Evolutionary conservation across 2,113 vertebrate genomes (phyloP), one percentile per base, ranked within the genome.

Genomic region (Catharus fuscescens): DNA sequence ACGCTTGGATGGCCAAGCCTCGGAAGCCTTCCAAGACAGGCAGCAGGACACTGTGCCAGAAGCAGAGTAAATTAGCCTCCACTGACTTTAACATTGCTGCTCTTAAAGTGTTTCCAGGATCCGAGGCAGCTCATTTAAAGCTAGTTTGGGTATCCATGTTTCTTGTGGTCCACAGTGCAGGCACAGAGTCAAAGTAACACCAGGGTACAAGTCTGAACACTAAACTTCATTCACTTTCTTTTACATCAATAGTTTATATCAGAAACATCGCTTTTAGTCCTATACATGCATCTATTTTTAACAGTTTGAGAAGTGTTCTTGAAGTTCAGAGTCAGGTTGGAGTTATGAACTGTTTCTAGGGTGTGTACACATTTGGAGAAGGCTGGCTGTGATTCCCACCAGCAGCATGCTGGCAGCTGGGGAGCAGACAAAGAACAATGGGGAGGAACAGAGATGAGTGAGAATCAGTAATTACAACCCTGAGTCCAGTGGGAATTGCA

Each of bases 41-140:
- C 91, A 95, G 80, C 65, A 84, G 69, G 56, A 91, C 20, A 6
- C 61, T 78, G 23, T 89, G 80, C 95, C 92, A 94, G 88, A 67
- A 96, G 77, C 88, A 78, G 47, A 94, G 91, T 71, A 92, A 89
- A 94, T 71, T 52, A 86, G 83, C 56, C 94, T 86, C 88, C 81
- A 48, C 83, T 53, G 83, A 84, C 47, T 90, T 60, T 14, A 59
- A 86, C 57, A 45, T 0, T 31, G 36, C 56, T 81, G 83, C 57
- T 91, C 77, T 64, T 54, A 34, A 91, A 86, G 56, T 36, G 40
- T 26, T 97, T 93, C 86, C 89, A 96, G 80, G 80, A 79, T 86
- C 44, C 0, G 24, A 91, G 80, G 77, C 77, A 95, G 96, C 32
- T 91, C 65, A 86, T 88, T 93, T 78, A 80, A 83, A 93, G 60